Conservation (phyloP, 2,888 invertebrate genomes). For the Anthophora plumipes region DNA sequence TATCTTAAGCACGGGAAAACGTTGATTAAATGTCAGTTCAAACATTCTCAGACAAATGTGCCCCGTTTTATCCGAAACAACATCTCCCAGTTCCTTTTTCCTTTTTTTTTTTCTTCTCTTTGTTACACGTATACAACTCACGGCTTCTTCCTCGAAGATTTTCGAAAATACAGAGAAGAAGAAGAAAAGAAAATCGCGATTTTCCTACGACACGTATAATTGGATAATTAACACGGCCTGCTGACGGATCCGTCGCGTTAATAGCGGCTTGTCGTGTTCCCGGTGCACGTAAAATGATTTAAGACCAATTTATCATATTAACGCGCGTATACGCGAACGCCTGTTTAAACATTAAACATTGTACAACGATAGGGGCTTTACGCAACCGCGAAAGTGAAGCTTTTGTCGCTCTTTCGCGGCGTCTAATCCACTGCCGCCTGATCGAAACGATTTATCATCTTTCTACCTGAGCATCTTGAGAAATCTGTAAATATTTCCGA, state of each 20-base stretch:
- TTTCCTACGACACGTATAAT: not conserved
- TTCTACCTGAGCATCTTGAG: not conserved
- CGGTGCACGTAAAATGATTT: constrained; percentile 7
- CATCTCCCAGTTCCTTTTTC: too few relatives aligned
- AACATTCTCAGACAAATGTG: too few relatives aligned
- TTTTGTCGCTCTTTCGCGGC: not conserved
- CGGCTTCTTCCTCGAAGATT: not conserved
- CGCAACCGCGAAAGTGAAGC: too few relatives aligned
- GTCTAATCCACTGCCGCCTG: not conserved
- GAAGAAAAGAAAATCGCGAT: not conserved
- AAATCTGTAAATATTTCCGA: not conserved
- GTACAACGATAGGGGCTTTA: not conserved
- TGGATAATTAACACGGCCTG: constrained; percentile 18
- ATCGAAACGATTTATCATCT: not conserved
- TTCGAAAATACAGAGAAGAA: too few relatives aligned
- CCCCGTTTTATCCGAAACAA: too few relatives aligned
- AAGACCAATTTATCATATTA: constrained; percentile 1
- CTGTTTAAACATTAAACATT: constrained; percentile 11
- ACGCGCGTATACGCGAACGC: not conserved
- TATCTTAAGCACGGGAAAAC: too few relatives aligned
- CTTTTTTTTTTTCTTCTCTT: too few relatives aligned
- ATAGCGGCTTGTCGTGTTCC: not conserved
- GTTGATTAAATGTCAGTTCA: too few relatives aligned
- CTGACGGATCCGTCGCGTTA: constrained; percentile 10
- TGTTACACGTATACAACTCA: not conserved